Conservation (phyloP, 2,888 invertebrate species). For the Apamea monoglypha region DNA sequence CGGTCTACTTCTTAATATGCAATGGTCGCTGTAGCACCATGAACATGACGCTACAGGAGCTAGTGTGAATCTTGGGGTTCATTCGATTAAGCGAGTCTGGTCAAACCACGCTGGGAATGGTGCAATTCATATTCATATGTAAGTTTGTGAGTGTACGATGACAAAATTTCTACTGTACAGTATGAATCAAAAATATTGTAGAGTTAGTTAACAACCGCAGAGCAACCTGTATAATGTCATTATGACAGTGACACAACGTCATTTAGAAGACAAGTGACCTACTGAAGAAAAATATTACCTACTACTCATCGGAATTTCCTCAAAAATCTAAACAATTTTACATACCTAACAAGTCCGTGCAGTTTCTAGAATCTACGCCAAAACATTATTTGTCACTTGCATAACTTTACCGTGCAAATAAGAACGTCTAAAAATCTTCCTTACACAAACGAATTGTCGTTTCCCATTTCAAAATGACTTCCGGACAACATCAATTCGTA, state of each 20-base stretch:
- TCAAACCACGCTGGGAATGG: no score
- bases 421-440: conserved; percentile 46
- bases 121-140: no score
- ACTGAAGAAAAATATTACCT: conserved; percentile 11
- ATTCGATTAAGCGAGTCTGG: no score
- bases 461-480: conserved; percentile 64
- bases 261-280: conserved; percentile 27
- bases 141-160: no score
- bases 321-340: conserved; percentile 25
- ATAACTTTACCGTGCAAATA: conserved; percentile 53
- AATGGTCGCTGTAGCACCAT: no score
- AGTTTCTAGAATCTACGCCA: conserved; percentile 4
- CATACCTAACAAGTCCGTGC: conserved; percentile 39
- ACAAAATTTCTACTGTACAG: neutral
- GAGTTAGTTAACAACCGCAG: neutral
- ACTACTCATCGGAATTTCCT: conserved; percentile 31
- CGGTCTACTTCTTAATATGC: no score
- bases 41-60: no score
- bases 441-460: conserved; percentile 51
- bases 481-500: conserved; percentile 58
- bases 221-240: neutral
- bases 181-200: neutral
- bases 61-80: no score
- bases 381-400: conserved; percentile 43
- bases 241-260: conserved; percentile 11